Percentiles rank a stretch among this genome's conserved stretches.
phyloP scores from a whole-genome alignment of 2,113 vertebrate genomes.

The Callipepla squamata region DNA sequence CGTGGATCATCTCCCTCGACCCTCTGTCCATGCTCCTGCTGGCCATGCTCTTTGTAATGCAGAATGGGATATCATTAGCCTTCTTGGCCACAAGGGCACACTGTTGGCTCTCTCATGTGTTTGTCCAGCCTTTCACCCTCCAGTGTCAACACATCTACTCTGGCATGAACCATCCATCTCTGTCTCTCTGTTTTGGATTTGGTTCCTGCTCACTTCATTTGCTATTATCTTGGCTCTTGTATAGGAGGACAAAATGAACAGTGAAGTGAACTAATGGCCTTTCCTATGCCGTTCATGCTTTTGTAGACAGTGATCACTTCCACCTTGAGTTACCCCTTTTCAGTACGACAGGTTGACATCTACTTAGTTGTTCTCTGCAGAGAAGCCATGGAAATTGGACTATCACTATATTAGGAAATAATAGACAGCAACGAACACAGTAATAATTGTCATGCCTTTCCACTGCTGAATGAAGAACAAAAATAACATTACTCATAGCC shows the following conservation, averaged over 20 bases:
- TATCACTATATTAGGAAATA: not conserved
- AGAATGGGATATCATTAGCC: too few relatives aligned
- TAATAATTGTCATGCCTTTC: not conserved
- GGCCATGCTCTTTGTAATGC: too few relatives aligned
- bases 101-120: too few relatives aligned
- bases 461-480: not conserved
- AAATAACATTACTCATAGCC: not conserved
- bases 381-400: not conserved
- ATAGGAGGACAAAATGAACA: not conserved
- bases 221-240: not conserved
- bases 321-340: not conserved
- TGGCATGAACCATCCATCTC: not conserved
- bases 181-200: not conserved
- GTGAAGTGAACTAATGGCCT: not conserved
- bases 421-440: not conserved
- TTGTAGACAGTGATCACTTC: not conserved
- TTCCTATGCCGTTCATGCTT: not conserved
- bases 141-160: not conserved
- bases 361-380: not conserved
- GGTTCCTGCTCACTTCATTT: not conserved
- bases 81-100: too few relatives aligned
- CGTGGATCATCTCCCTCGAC: too few relatives aligned
- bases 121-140: not conserved
- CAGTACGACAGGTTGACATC: not conserved
- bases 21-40: too few relatives aligned